Conservation (phyloP, 2,113 vertebrate species). For the Ophiodon elongatus region DNA sequence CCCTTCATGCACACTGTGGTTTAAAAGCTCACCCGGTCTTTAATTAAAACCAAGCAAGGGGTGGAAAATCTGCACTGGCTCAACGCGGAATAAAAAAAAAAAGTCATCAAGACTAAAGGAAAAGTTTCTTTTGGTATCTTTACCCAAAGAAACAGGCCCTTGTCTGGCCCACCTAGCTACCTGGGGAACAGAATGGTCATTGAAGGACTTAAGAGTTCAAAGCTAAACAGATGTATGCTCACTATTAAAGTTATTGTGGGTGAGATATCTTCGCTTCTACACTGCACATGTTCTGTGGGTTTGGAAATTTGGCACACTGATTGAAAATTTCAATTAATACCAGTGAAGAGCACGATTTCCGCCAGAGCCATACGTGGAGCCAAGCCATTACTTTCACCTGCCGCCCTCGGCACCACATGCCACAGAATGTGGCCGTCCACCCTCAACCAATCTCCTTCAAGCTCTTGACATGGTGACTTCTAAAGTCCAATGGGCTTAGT, state of each 20-base stretch:
- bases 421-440: conserved; percentile 9
- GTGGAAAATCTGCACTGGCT: conserved; percentile 22
- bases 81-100: conserved; percentile 19
- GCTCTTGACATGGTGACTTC: conserved; percentile 51
- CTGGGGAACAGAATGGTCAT: neutral
- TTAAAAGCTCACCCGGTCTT: conserved; percentile 45
- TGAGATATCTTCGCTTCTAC: neutral
- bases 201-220: neutral
- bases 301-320: neutral
- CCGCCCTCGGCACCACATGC: conserved; percentile 16
- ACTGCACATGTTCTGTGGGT: neutral
- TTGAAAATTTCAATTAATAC: conserved; percentile 4
- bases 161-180: conserved; percentile 8
- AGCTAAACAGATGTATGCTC: neutral
- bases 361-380: conserved; percentile 16
- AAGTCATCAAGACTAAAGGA: conserved; percentile 5
- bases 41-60: conserved; percentile 60
- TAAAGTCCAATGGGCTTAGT: conserved; percentile 48
- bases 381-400: conserved; percentile 24
- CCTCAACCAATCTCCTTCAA: conserved; percentile 45
- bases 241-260: neutral
- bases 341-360: neutral
- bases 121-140: conserved; percentile 21
- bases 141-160: neutral
- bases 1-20: conserved; percentile 49